Evolutionary conservation across 2,888 invertebrate genomes (phyloP), one percentile per base, ranked within the genome.

Genomic region (Agonopterix heracliana): DNA sequence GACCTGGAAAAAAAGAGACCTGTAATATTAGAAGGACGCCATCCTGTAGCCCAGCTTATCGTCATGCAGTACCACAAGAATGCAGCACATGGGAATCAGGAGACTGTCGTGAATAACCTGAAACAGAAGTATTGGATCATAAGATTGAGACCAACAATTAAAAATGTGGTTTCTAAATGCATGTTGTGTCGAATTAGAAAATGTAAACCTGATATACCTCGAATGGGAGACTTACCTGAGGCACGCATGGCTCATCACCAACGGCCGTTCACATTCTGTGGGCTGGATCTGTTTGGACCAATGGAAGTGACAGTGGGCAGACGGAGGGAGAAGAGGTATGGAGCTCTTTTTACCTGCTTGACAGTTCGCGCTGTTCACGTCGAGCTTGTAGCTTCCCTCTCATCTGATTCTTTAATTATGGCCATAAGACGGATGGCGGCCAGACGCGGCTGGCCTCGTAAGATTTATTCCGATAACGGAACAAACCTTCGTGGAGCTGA

Each of bases 321-420:
- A 12, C 50, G 52, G 1, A 11, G 52, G 4, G 55, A 56, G 17
- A n/a, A n/a, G n/a, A n/a, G n/a, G n/a, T n/a, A n/a, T n/a, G n/a
- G n/a, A n/a, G n/a, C n/a, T n/a, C n/a, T 62, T 10, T 64, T 62
- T 34, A 62, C 62, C 1, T 64, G 64, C 34, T 36, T 64, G 1
- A 59, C 58, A 0, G 52, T 60, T 0, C 49, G 60, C 5, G 59
- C 57, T 1, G 41, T 55, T 2, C 55, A 60, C 17, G 38, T 61
- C 5, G 57, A 59, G 44, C 0, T 56, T 1, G 58, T 59, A 0
- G 8, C 13, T n/a, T 40, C 47, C 3, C 47, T 54, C 2, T 48
- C 56, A 0, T 9, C 56, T 0, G 54, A 54, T 44, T 46, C 55
- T 0, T 10, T 51, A 0, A 54, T 54, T 4, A 52, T 52, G 52